Base-by-base conservation (phyloP, 2,888 invertebrate species). In the Eupelmus urozonus region DNA sequence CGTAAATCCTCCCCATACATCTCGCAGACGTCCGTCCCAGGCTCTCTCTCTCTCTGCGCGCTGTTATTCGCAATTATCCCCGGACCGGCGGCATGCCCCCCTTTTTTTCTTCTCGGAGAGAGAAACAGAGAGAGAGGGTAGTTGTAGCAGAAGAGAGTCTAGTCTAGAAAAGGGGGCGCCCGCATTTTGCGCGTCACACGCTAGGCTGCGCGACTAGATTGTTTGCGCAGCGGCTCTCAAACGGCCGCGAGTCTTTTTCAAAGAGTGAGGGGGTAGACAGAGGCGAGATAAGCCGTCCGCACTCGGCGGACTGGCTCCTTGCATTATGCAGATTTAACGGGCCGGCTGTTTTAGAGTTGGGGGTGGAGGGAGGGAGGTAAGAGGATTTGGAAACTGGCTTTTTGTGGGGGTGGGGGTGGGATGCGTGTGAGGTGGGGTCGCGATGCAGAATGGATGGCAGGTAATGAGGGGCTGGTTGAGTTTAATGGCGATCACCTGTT, bases 181-280 rank as follows among this genome's bases (percentile, higher is more conserved):
- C 89, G 89, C 88, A 89, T 89, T 89, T 89, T 89, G 89, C 89
- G 86, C 88, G 89, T 89, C 89, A 89, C 84, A 89, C 89, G 89
- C 89, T 88, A 89, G 89, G 89, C 88, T 89, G 89, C 83, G 80
- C 88, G 85, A 88, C 88, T 89, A 89, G 89, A 89, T 89, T 89
- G 89, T 89, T 89, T 89, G 88, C 89, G 86, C 89, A 89, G 89
- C 87, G 89, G 89, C 89, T 89, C 89, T 89, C 88, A 89, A 86
- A 88, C 84, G 70, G 11, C 29, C 59, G 2, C 59, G 0, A 53
- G 40, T 76, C 57, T 70, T 65, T 72, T 62, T 66, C 42, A 72
- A 80, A 71, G 55, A 53, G 60, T 25, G 55, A 67, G 67, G n/a
- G 34, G 4, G 65, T 25, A 20, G 23, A 16, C 13, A 20, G 16